A percentile compares a stretch with the other conserved stretches of the same genome.
Conservation (phyloP, 2,888 invertebrate genomes). For the Brenthis ino region DNA sequence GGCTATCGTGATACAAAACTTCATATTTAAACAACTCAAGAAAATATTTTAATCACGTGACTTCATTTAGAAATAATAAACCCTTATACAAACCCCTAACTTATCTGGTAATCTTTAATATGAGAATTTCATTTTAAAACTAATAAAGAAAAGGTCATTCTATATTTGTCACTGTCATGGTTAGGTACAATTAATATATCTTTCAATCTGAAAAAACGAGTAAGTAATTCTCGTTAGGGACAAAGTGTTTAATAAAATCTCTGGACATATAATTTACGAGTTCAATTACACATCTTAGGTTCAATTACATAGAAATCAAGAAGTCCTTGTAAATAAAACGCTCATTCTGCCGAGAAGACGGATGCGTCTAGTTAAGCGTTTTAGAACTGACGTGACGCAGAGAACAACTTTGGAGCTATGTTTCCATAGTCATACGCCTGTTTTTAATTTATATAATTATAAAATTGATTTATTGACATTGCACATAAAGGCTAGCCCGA, state of each 20-base stretch:
- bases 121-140: too few species aligned
- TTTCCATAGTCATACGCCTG: conserved; percentile 31
- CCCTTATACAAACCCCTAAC: too few species aligned
- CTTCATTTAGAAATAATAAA: too few species aligned
- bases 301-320: conserved; percentile 47
- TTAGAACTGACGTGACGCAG: conserved; percentile 29
- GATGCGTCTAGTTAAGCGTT: conserved; percentile 68
- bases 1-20: too few species aligned
- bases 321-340: conserved; percentile 57
- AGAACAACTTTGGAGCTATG: conserved; percentile 40
- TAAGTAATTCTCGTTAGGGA: conserved; percentile 22
- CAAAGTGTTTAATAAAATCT: conserved; percentile 35
- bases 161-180: too few species aligned
- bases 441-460: background rate
- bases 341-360: conserved; percentile 55
- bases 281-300: conserved; percentile 39
- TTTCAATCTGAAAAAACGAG: background rate
- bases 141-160: too few species aligned
- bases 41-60: too few species aligned
- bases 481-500: background rate
- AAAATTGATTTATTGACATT: background rate
- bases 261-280: conserved; percentile 35
- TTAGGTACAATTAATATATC: background rate
- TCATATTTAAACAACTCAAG: too few species aligned
- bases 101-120: too few species aligned